Conservation (phyloP, 92 coral and sea anemone species). For the Porites rus region DNA sequence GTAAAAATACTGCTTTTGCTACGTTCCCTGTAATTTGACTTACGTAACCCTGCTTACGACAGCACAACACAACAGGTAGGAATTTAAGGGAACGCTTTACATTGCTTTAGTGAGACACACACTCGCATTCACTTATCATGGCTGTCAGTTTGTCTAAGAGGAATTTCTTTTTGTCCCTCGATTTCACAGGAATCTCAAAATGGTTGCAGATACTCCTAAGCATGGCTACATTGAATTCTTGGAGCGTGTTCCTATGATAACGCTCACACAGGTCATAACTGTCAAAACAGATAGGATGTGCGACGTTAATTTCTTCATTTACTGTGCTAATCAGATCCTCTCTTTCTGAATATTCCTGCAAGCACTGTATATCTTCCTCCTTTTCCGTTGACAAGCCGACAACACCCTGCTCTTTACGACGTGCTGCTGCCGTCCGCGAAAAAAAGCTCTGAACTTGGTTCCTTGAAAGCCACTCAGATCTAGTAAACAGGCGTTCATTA, state of each 20-base stretch:
- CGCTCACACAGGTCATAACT: constrained; percentile 67
- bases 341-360: constrained; percentile 62
- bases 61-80: too few species aligned
- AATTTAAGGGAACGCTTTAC: too few species aligned
- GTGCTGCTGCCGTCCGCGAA: constrained; percentile 76
- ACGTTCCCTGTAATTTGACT: too few species aligned
- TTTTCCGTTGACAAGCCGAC: constrained; percentile 59
- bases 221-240: constrained; percentile 60
- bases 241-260: constrained; percentile 68
- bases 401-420: constrained; percentile 64
- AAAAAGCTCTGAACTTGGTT: constrained; percentile 75
- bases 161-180: too few species aligned
- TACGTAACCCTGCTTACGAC: too few species aligned
- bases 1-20: too few species aligned
- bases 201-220: too few species aligned
- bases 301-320: constrained; percentile 59
- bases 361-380: constrained; percentile 69
- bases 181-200: too few species aligned
- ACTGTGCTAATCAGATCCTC: constrained; percentile 60
- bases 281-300: constrained; percentile 78
- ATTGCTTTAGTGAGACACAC: background rate
- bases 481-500: constrained; percentile 65
- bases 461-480: constrained; percentile 74
- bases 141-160: constrained; percentile 48
- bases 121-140: constrained; percentile 63